Conservation (phyloP, 2,888 invertebrate genomes). For the Lepidochrysops patricia region DNA sequence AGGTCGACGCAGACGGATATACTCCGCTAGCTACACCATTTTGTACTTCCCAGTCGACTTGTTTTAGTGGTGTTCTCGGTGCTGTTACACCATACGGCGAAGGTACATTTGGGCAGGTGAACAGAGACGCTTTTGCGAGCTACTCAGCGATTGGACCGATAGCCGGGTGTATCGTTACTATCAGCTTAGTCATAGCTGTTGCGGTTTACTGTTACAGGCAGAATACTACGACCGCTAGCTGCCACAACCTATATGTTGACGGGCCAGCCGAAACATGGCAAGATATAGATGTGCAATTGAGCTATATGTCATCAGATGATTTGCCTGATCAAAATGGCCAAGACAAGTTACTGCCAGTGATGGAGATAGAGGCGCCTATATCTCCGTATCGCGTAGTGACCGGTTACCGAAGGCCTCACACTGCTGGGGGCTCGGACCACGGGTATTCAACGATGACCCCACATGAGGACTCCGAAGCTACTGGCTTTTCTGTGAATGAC, state of each 20-base stretch:
- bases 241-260: constrained; percentile 68
- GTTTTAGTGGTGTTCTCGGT: constrained; percentile 90
- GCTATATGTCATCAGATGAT: constrained; percentile 82
- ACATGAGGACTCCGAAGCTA: constrained; percentile 90
- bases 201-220: constrained; percentile 90
- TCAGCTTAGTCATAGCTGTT: constrained; percentile 85
- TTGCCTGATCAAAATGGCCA: constrained; percentile 77
- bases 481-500: constrained; percentile 82
- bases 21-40: constrained; percentile 80
- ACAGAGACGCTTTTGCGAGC: constrained; percentile 62
- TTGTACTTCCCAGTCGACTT: constrained; percentile 86
- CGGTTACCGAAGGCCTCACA: constrained; percentile 83
- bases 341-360: constrained; percentile 77
- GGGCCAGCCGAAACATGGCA: constrained; percentile 70
- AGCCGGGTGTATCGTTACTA: constrained; percentile 87
- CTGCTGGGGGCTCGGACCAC: constrained; percentile 90
- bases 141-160: constrained; percentile 90
- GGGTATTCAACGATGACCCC: constrained; percentile 96
- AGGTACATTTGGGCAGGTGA: constrained; percentile 71
- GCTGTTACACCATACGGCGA: constrained; percentile 89
- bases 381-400: constrained; percentile 92
- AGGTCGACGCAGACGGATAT: constrained; percentile 82
- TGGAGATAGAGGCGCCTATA: constrained; percentile 80
- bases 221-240: constrained; percentile 69
- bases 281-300: constrained; percentile 78